phyloP scores from a whole-genome alignment of 2,888 invertebrate genomes.

The Erebia aethiops region DNA sequence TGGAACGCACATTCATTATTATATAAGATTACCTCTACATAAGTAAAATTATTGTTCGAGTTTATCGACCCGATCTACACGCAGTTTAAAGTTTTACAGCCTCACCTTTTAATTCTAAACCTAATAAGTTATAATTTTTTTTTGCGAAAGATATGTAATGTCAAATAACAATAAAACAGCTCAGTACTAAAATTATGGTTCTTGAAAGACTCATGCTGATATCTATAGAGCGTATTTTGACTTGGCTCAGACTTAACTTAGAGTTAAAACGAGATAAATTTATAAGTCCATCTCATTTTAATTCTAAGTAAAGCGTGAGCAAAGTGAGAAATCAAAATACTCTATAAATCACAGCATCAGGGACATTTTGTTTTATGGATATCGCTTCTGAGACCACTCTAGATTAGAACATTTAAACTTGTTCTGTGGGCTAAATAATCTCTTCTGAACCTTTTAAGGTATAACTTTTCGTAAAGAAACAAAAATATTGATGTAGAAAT shows the following conservation, averaged over 20 bases:
- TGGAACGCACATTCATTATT: too few species aligned
- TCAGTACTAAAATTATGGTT: not conserved
- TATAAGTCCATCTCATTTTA: too few species aligned
- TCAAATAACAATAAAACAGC: not conserved
- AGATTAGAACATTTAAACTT: not conserved
- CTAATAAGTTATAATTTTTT: not conserved
- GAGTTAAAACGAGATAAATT: too few species aligned
- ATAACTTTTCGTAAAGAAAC: too few species aligned
- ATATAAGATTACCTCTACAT: too few species aligned
- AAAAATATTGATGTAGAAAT: too few species aligned
- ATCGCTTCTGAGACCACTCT: not conserved
- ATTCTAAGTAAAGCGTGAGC: too few species aligned
- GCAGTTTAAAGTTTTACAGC: constrained; percentile 16
- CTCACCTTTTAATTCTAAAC: not conserved
- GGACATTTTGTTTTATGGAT: not conserved
- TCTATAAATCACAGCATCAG: too few species aligned
- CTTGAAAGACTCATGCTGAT: not conserved
- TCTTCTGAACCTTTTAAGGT: not conserved
- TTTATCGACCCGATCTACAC: not conserved
- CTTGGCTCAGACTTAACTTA: too few species aligned
- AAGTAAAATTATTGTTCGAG: not conserved
- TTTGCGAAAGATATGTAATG: constrained; percentile 6
- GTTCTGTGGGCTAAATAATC: not conserved
- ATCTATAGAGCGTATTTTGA: too few species aligned
- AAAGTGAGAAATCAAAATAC: too few species aligned